Evolutionary conservation across 2,888 invertebrate species (phyloP).

Genomic region (Lycaena phlaeas): DNA sequence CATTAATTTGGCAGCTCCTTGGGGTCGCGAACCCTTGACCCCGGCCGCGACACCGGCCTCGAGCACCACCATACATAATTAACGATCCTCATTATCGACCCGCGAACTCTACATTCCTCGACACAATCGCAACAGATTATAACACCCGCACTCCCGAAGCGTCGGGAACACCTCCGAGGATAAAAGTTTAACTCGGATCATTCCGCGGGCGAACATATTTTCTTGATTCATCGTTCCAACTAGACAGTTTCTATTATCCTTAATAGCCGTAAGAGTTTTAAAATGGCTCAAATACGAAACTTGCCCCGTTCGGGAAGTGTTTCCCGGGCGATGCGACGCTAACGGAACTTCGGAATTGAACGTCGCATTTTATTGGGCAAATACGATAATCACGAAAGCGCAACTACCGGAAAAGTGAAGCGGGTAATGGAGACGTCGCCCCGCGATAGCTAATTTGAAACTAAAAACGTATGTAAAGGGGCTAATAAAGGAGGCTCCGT

Average conservation of each 20-base stretch:
- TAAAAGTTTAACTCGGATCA: slow-evolving; percentile 62
- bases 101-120: too few relatives aligned
- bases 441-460: slow-evolving; percentile 30
- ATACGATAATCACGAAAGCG: slow-evolving; percentile 47
- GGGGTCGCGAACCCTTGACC: slow-evolving; percentile 69
- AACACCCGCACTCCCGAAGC: not conserved
- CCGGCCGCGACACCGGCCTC: slow-evolving; percentile 58
- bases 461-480: slow-evolving; percentile 38
- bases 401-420: slow-evolving; percentile 26
- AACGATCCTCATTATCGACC: slow-evolving; percentile 62
- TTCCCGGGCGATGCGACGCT: slow-evolving; percentile 49
- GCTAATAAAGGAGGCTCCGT: slow-evolving; percentile 53
- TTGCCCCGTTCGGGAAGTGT: slow-evolving; percentile 53
- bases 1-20: slow-evolving; percentile 74
- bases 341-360: slow-evolving; percentile 55
- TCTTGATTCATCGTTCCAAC: slow-evolving; percentile 54
- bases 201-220: slow-evolving; percentile 56
- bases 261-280: slow-evolving; percentile 69
- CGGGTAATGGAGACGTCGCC: slow-evolving; percentile 30
- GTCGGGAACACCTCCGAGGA: slow-evolving; percentile 33
- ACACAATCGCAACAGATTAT: too few relatives aligned
- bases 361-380: slow-evolving; percentile 59
- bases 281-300: slow-evolving; percentile 62
- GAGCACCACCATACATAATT: slow-evolving; percentile 64
- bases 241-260: slow-evolving; percentile 67